Conservation (phyloP, 2,797 vertebrate species). For the Peromyscus eremicus region DNA sequence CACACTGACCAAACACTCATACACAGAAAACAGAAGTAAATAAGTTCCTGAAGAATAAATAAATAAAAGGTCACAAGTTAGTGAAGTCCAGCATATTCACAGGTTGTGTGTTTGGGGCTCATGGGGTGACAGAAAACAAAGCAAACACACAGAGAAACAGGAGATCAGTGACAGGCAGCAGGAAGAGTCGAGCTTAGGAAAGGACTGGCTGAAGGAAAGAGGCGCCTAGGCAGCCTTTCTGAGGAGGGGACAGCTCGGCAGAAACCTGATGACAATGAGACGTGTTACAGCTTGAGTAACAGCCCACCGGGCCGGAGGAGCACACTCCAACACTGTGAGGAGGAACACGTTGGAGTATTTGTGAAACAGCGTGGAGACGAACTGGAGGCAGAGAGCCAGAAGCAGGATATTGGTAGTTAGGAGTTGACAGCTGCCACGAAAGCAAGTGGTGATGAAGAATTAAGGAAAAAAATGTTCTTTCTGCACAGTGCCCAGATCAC, state of each 20-base stretch:
- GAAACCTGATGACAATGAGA: background rate
- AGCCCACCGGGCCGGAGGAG: background rate
- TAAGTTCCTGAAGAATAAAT: background rate
- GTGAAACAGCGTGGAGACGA: background rate
- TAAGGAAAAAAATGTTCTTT: background rate
- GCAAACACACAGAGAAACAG: background rate
- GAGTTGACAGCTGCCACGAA: background rate
- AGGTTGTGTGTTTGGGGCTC: background rate
- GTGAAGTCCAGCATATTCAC: background rate
- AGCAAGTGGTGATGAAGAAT: conserved; percentile 17
- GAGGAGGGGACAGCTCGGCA: background rate
- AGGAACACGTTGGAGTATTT: background rate
- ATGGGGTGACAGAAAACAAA: background rate
- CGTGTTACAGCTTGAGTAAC: background rate
- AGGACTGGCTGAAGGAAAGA: background rate
- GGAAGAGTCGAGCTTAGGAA: conserved; percentile 19
- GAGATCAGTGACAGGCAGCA: background rate
- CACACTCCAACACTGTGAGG: background rate
- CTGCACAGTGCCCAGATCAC: background rate
- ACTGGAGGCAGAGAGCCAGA: background rate
- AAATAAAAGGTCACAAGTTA: background rate
- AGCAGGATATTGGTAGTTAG: conserved; percentile 13
- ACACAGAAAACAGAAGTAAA: background rate
- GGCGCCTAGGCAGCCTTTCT: background rate
- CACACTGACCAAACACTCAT: background rate